Base-by-base conservation (phyloP, 2,888 invertebrate genomes). In the Unio pictorum region DNA sequence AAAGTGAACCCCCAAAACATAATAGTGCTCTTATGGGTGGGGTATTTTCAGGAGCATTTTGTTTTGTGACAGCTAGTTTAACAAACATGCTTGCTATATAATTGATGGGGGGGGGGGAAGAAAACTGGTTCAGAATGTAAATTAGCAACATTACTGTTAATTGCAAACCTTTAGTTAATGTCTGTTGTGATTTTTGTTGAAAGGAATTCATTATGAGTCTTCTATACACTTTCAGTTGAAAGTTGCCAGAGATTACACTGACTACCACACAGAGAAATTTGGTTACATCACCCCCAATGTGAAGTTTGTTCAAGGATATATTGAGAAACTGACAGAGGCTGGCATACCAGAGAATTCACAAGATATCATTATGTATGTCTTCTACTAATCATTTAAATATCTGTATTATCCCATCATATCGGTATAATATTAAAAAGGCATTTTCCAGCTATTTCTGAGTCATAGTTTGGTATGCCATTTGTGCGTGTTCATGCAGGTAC, bases 301-400 rank as follows among this genome's bases (percentile, higher is more conserved):
- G 18, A 78, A 83, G 26, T 88, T 85, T 80, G 80, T 84, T n/a
- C 77, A 83, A 61, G 88, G 87, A 0, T 84, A 84, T 71, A 86
- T 88, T 57, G 87, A 88, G 64, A 79, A 79, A 20, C 68, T 88
- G 28, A 64, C 68, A 0, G 84, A 84, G 18, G 83, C 84, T 23
- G 87, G 86, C 2, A 63, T 88, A 1, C 63, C 81, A 55, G 81
- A 79, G 28, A 80, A 84, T 68, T 73, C 71, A 45, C 83, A 80
- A 69, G 86, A 88, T 72, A 75, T 87, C 60, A 81, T 86, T 68
- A 78, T 88, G 88, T 87, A 76, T 79, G 84, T 82, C 30, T 56
- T 20, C 8, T 61, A 11, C 54, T 55, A 23, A 8, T 15, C 34
- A 34, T 34, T 34, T 28, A 7, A 34, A n/a, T 1, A 28, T 34